Base-by-base conservation (phyloP, 2,888 invertebrate genomes). In the Leptopilina myrica region DNA sequence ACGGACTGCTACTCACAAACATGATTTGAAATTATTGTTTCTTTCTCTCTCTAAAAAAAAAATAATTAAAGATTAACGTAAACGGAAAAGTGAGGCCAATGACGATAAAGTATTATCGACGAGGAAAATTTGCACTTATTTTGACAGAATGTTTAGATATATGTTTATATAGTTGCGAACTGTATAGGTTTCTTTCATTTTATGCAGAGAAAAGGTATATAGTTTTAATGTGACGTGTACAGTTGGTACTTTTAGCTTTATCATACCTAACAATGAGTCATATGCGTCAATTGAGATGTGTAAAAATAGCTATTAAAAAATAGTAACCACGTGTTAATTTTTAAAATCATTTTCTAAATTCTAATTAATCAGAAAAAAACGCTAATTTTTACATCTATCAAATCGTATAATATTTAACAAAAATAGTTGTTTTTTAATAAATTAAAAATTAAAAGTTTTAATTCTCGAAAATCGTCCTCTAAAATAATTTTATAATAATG, bases 271-370 rank as follows among this genome's bases (percentile, higher is more conserved):
- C 12, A 69, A 78, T 80, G 80, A 80, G 78, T 78, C 80, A 80
- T 69, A 62, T 69, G 66, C 78, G 65, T 78, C 76, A 56, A 79
- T 82, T 79, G 79, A 77, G 64, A 79, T 78, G 66, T 73, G 59
- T 76, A 56, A 69, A 78, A 80, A 79, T 73, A 66, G 80, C 78
- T 78, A 76, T 59, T 79, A 79, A 77, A 20, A 80, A 83, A 78
- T 79, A 80, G 83, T 80, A 84, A 83, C 84, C 86, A 86, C 82
- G 84, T 85, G 86, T 82, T 84, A 84, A 85, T 85, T 80, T 78
- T 65, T 66, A 15, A 80, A 78, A 79, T 46, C 49, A 49, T 12
- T 49, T 12, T 59, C 15, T 33, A 33, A 33, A 33, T 33, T 33
- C 33, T 33, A 33, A 33, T 33, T 33, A 33, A 5, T 33, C 5